Percentiles rank a stretch among this genome's conserved stretches.
phyloP scores from a whole-genome alignment of 2,888 invertebrate species.

The Zygogramma bicolorata region DNA sequence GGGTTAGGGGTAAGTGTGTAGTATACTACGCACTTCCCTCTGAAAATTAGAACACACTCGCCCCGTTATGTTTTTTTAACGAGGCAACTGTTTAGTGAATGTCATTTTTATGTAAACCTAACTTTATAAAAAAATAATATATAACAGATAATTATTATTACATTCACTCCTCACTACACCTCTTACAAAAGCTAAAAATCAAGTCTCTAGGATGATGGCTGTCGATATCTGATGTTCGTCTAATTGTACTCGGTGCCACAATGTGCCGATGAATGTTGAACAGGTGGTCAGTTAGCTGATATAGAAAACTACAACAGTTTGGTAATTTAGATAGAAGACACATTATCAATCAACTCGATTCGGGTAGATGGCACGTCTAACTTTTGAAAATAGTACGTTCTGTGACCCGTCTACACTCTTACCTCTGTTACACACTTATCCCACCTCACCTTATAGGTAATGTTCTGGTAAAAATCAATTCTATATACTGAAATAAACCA shows the following conservation, averaged over 20 bases:
- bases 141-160: background rate
- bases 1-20: background rate
- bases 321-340: background rate
- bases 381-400: background rate
- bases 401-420: background rate
- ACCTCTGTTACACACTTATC: too few species aligned
- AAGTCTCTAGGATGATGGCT: background rate
- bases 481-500: too few species aligned
- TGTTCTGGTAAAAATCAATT: too few species aligned
- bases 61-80: background rate
- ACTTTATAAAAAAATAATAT: background rate
- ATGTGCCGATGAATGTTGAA: background rate
- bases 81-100: background rate
- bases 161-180: background rate
- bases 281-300: background rate
- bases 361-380: background rate
- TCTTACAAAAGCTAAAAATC: background rate
- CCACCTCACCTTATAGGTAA: too few species aligned
- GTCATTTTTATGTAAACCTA: background rate
- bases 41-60: constrained; percentile 2
- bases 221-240: background rate
- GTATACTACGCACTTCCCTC: background rate
- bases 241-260: background rate
- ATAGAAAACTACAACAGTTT: background rate
- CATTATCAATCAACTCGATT: background rate